Base-by-base conservation (phyloP, 2,113 vertebrate species). In the Alces alces region DNA sequence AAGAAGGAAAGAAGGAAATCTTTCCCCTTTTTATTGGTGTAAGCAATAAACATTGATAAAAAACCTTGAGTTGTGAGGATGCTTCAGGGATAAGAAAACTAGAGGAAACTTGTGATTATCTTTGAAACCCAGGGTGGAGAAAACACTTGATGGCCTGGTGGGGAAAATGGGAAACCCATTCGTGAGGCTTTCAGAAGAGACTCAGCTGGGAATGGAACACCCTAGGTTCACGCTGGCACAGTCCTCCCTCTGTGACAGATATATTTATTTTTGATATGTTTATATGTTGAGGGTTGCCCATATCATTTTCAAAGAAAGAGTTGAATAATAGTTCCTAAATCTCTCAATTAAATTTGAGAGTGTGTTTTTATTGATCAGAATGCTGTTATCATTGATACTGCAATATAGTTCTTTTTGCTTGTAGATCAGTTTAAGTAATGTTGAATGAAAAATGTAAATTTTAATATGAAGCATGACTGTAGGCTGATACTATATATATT, bases 371-470 rank as follows among this genome's bases (percentile, higher is more conserved):
- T 97, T 91, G 95, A 79, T 89, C 47, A 93, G 39, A 89, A 45
- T 92, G n/a, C 30, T 85, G 7, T 89, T 85, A 45, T 60, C 60
- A 89, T 66, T 89, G 15, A 52, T 95, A 87, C 12, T 85, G 55
- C 93, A 95, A 64, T 82, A 70, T 76, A 90, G 21, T 83, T 86
- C 21, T 83, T 86, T 94, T 91, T 89, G 52, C n/a, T 89, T 93
- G 50, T 95, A 82, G 64, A 64, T 86, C 58, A 86, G 11, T 90
- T 96, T 86, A 93, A 95, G 70, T 86, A 33, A 4, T 60, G 5
- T 91, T 83, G 45, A 89, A 87, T 96, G 50, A 91, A 54, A 97
- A 93, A 88, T 82, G 57, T 88, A 92, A 45, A 93, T 89, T 91
- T 97, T 91, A 91, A 90, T 86, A 47, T 92, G 57, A 66, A 86